Evolutionary conservation across 1,140 invertebrate genomes (phyloP), one percentile per base, ranked within the genome.

Genomic region (Drosophila nigromelanica): DNA sequence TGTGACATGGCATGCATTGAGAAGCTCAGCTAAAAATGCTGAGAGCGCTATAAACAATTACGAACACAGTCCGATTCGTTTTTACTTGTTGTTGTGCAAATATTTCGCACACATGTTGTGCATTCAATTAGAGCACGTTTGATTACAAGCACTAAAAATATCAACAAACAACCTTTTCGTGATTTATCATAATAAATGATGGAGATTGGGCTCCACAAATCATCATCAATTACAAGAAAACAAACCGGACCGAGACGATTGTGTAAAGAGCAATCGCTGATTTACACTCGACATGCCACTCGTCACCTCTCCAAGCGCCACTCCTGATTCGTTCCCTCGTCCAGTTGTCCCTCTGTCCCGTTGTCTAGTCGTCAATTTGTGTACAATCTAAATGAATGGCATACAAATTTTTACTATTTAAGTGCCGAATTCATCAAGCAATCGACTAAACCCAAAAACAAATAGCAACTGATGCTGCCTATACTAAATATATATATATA

Each of bases 181-280:
- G 80, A 89, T 89, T 89, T 89, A 89, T 89, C 85, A 89, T 89
- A 89, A 89, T 89, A 89, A 89, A 85, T 82, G 80, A 58, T 45
- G 14, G 62, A 59, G 35, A 18, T 18, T 18, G 18, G 18, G 2
- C 15, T 12, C 52, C 73, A 63, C 60, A 70, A 73, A 77, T 76
- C 74, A 73, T 69, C 64, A 79, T 76, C 74, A 64, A 79, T 69
- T 76, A 68, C 68, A 63, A 58, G 62, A 56, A 47, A n/a, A 51
- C n/a, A 5, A 14, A 30, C 10, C 5, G 2, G 3, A 5, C 24
- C 24, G 56, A 55, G 72, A 51, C 50, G 42, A 64, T 48, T 60
- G 45, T 71, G 43, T 56, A 60, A 68, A 60, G 69, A 66, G 69
- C 69, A 72, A 72, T 72, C 69, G 62, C 66, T 68, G 47, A 72